Percentiles rank a stretch among this genome's conserved stretches.
phyloP scores from a whole-genome alignment of 30 jellyfish, hydroid and myxozoan species.

The Cassiopea andromeda region DNA sequence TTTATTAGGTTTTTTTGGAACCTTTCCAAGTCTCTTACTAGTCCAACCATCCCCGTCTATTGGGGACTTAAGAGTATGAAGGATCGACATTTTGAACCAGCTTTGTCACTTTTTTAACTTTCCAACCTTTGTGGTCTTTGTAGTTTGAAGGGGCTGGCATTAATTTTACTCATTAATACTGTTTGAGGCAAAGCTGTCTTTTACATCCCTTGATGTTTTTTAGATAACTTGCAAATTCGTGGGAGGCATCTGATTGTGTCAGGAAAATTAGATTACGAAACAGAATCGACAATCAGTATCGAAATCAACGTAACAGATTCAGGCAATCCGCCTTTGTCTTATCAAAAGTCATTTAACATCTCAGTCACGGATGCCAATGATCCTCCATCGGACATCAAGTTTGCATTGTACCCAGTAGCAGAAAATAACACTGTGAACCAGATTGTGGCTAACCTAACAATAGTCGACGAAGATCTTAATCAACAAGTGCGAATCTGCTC shows the following conservation, averaged over 20 bases:
- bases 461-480: constrained; percentile 73
- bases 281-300: constrained; percentile 43
- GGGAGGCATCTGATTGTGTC: constrained; percentile 52
- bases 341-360: constrained; percentile 57
- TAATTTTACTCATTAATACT: too few relatives aligned
- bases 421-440: constrained; percentile 68
- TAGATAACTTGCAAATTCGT: constrained; percentile 61
- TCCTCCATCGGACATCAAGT: constrained; percentile 78
- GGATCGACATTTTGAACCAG: too few relatives aligned
- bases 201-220: too few relatives aligned
- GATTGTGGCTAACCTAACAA: constrained; percentile 64
- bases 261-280: constrained; percentile 73
- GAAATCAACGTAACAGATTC: constrained; percentile 67
- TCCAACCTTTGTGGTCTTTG: too few relatives aligned
- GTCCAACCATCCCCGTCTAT: too few relatives aligned
- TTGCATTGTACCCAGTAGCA: constrained; percentile 55
- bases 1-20: too few relatives aligned
- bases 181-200: too few relatives aligned
- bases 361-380: constrained; percentile 82
- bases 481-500: constrained; percentile 46
- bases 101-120: too few relatives aligned
- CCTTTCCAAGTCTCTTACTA: too few relatives aligned
- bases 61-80: too few relatives aligned
- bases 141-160: too few relatives aligned
- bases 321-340: constrained; percentile 77